Evolutionary conservation across 2,113 vertebrate species (phyloP).

Genomic region (Saiga tatarica): DNA sequence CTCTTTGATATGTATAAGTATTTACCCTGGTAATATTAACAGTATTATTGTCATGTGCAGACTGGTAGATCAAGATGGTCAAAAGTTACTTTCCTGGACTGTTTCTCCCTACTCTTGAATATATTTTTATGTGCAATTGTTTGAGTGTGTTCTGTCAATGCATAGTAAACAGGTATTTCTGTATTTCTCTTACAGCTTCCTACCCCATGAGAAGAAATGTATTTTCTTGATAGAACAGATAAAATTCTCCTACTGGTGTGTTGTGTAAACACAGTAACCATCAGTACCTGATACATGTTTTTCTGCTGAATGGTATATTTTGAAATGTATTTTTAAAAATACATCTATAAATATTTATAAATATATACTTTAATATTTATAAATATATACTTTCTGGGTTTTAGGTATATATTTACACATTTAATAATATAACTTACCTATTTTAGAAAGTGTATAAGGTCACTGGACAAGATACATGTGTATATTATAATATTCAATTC

Average conservation of each 20-base stretch:
- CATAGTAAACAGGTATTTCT: neutral
- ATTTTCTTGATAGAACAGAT: neutral
- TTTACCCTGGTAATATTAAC: neutral
- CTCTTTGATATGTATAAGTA: neutral
- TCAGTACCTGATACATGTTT: neutral
- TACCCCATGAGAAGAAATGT: neutral
- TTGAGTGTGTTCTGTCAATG: neutral
- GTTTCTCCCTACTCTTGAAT: neutral
- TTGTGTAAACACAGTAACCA: neutral
- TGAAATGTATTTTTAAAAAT: neutral
- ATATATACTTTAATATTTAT: neutral
- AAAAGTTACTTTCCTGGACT: neutral
- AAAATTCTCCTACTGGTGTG: neutral
- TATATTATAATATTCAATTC: neutral
- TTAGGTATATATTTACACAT: neutral
- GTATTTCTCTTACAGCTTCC: neutral
- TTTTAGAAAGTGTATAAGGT: constrained; percentile 12
- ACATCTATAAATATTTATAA: neutral
- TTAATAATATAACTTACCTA: neutral
- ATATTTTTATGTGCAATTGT: neutral
- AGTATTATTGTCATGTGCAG: neutral
- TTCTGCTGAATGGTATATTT: neutral
- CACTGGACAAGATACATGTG: neutral
- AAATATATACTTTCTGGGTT: neutral
- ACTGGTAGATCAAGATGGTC: neutral